Base-by-base conservation (phyloP, 2,797 vertebrate species). In the Diceros bicornis region DNA sequence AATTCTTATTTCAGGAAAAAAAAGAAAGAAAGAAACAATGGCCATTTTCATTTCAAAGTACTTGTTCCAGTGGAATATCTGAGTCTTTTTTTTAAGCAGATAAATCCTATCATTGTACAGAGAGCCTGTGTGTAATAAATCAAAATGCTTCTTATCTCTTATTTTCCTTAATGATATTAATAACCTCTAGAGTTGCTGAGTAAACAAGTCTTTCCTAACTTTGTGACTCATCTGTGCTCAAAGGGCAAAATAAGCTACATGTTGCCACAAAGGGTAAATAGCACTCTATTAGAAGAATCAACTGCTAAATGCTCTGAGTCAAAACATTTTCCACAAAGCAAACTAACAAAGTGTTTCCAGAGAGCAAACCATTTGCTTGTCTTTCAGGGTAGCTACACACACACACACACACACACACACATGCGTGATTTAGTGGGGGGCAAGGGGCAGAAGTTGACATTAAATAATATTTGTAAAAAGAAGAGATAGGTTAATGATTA, bases 171-270 rank as follows among this genome's bases (percentile, higher is more conserved):
- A 86, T 84, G 79, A 95, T 98, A 97, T 82, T 92, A 97, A 97
- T 98, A 98, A 98, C 90, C 93, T 96, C 89, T 94, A 86, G 94
- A 69, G 55, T 64, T 96, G 95, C 97, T 98, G 97, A 98, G 89
- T 83, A 98, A 98, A 98, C 93, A 97, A 98, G 59, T 79, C 47
- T 50, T 97, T 97, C 29, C 88, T 96, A 29, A 97, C 59, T 72
- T 90, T 90, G 34, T 98, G 96, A 98, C 92, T 97, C 77, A 98
- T 93, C 62, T 96, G 44, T 50, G 47, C 93, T 98, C 97, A 98
- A 98, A 98, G 95, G 86, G 86, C 98, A 97, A 97, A 96, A 72
- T 90, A 89, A 87, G n/a, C 90, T 87, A 4, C 4, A 69, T 55
- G 83, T 92, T 95, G 71, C 61, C 85, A 75, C 72, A 91, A 96